Evolutionary conservation across 2,797 vertebrate species (phyloP), one percentile per base, ranked within the genome.

Genomic region (Petrocephalus sullivani): DNA sequence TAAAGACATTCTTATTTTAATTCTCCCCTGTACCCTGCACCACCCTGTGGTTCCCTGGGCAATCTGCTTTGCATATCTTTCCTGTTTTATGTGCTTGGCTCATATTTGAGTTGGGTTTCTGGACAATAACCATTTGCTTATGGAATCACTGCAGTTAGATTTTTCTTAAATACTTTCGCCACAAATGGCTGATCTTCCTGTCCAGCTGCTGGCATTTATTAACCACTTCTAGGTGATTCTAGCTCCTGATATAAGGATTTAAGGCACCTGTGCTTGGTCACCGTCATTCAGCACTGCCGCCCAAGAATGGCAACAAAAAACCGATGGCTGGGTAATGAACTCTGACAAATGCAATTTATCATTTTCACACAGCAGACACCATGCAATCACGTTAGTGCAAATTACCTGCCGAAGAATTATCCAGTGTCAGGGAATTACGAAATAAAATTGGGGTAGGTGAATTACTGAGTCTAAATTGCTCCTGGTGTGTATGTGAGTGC

Each of bases 261-360:
- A 33, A 78, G 37, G 16, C 37, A 78, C 71, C 71, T 78, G 71
- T 9, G 71, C 41, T 46, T 78, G 71, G 71, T 46, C 37, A 46
- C 37, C 71, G n/a, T 78, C 37, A 78, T 78, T 46, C 37, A 78
- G 37, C 14, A 46, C 14, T n/a, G 14, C 71, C 23, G 71, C 71
- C 41, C 6, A 12, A 16, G 16, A 46, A 46, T 10, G 71, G 37
- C 71, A 8, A 37, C 33, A 78, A 41, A 46, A 78, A 78, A 19
- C 71, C 41, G 71, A 78, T 19, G 71, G 33, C 46, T 19, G 71
- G 33, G 16, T 78, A 46, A 78, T 46, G 71, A 78, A 78, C 71
- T 41, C 71, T 78, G 71, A 78, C 71, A 78, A 78, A 78, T 78
- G 71, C 71, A 78, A 78, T 41, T 78, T 41, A 78, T 78, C 71